Evolutionary conservation across 2,113 vertebrate species (phyloP), one percentile per base, ranked within the genome.

Genomic region (Colinus virginianus): DNA sequence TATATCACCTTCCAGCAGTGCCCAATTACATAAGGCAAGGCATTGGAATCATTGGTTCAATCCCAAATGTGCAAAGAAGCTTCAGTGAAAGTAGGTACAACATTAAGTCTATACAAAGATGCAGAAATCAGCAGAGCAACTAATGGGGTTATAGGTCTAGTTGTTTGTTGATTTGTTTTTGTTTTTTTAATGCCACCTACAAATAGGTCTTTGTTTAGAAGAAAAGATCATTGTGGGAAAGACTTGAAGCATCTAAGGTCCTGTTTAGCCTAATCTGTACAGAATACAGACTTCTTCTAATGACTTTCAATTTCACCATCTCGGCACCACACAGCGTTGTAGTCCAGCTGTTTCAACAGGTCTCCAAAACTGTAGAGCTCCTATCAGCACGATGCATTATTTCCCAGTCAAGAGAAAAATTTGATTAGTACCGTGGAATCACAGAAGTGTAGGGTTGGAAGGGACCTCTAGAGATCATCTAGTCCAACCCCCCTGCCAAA

Each of bases 1-100:
- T 90, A 68, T 92, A 81, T 90, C 72, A 64, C 76, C 84, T 94
- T 75, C 67, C 66, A 74, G 56, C 72, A 74, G 36, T 30, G 56
- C 64, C 64, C 91, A 88, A 68, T 68, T 92, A 87, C 34, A 78
- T 78, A 90, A 28, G 72, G 22, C 16, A 46, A 74, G 87, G 42
- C 40, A 26, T 26, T 79, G 59, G 61, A 91, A 32, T 79, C 68
- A 28, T 48, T 71, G 26, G 18, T 88, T 91, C 46, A n/a, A 66
- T 63, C 78, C 55, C 68, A 75, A 91, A 59, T 32, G 45, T 34
- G 64, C 68, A 34, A 66, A 94, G 75, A 48, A 74, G 68, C 55
- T 83, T 17, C 61, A 63, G 56, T 13, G 9, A 83, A 40, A 77
- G 32, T 34, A 43, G 26, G 26, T 38, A 70, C 49, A 51, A 89